Evolutionary conservation across 2,797 vertebrate genomes (phyloP), one percentile per base, ranked within the genome.

Genomic region (Taeniopygia guttata): DNA sequence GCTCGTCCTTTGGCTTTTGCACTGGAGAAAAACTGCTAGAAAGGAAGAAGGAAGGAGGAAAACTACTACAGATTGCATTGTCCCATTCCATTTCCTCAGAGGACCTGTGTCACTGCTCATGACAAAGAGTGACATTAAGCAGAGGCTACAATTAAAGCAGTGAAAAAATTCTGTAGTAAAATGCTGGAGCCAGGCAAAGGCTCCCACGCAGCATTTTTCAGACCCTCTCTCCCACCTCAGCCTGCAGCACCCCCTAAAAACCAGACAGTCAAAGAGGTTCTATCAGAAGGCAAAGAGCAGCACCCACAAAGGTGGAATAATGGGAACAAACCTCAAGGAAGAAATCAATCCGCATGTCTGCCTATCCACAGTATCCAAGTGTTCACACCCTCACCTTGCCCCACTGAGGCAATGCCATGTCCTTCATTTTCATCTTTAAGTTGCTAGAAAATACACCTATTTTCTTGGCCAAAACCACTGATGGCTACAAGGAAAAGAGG

Each of bases 21-120:
- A 25, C 7, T 25, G 43, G 43, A 60, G 27, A 69, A 46, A 16
- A 63, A 6, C 10, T 16, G 20, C 25, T 19, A 4, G 22, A 42
- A 84, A 68, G 15, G n/a, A 46, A 67, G 77, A n/a, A 18, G 9
- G 36, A 43, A 67, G 34, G 21, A 40, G 5, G 6, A 72, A 30
- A 66, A 36, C 7, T 13, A 10, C 7, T 10, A 4, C 30, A 82
- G 8, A 16, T 29, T 20, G 25, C 43, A 46, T 46, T 22, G 9
- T 38, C 16, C 72, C 26, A 32, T 36, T 49, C 16, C 6, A 29
- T 40, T 67, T 48, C 30, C 9, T 84, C 69, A 19, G 8, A 1
- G 7, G 55, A 11, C 6, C 73, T 30, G 16, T 20, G 40, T 12
- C 7, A 0, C 10, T 45, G 45, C 23, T 70, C 11, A 0, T 2